Conservation (phyloP, 92 coral and sea anemone species). For the Zoanthus sociatus region DNA sequence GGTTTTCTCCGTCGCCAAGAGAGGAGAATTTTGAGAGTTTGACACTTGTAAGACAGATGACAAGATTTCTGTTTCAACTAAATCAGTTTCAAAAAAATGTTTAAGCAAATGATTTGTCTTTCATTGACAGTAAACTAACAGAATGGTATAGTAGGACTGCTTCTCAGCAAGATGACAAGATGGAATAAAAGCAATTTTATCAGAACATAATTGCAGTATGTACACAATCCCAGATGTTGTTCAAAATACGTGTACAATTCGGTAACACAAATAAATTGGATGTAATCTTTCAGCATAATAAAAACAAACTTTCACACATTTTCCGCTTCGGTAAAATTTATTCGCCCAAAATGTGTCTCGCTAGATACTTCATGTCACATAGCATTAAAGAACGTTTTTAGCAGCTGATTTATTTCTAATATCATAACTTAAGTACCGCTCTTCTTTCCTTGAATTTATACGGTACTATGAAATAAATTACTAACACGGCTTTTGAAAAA, state of each 20-base stretch:
- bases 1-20: background rate
- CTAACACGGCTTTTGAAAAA: background rate
- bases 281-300: background rate
- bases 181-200: slow-evolving; percentile 28
- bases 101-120: background rate
- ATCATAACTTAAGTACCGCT: background rate
- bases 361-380: background rate
- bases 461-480: background rate
- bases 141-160: background rate
- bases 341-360: background rate
- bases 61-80: background rate
- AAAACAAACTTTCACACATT: slow-evolving; percentile 45
- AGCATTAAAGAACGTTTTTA: background rate
- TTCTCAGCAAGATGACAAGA: slow-evolving; percentile 16
- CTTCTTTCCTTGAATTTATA: background rate
- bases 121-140: background rate
- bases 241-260: slow-evolving; percentile 30
- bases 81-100: slow-evolving; percentile 4
- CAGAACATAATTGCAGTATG: slow-evolving; percentile 22
- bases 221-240: slow-evolving; percentile 41
- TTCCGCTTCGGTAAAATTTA: slow-evolving; percentile 14
- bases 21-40: background rate
- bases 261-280: slow-evolving; percentile 24
- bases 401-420: background rate
- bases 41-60: background rate